phyloP scores from a whole-genome alignment of 2,888 invertebrate species.

The Acanthococcus lagerstroemiae region DNA sequence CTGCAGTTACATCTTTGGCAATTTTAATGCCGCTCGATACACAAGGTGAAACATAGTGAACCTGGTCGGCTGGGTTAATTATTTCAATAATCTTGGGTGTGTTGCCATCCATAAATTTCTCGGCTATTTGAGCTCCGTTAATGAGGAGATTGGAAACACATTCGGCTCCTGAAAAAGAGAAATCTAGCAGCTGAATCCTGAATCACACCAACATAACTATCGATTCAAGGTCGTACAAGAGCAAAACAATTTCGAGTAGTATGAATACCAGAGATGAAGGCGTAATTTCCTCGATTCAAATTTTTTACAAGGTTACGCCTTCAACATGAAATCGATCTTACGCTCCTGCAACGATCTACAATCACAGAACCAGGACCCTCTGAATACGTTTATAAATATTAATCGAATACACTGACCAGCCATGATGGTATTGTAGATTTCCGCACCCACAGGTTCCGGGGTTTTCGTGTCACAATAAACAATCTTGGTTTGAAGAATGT shows the following conservation, averaged over 20 bases:
- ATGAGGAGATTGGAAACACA: constrained; percentile 56
- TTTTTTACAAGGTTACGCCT: no score
- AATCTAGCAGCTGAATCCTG: no score
- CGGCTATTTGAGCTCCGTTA: constrained; percentile 56
- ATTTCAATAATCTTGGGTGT: constrained; percentile 53
- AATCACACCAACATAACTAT: no score
- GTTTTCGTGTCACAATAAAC: constrained; percentile 11
- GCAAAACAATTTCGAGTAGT: no score
- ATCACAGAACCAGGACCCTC: no score
- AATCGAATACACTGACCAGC: constrained; percentile 3
- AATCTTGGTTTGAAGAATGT: constrained; percentile 21
- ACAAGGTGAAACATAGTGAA: constrained; percentile 47
- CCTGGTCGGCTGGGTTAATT: constrained; percentile 44
- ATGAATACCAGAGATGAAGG: no score
- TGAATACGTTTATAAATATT: no score
- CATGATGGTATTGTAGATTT: constrained; percentile 7
- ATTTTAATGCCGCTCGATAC: constrained; percentile 51
- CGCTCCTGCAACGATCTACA: no score
- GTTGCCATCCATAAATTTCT: constrained; percentile 49
- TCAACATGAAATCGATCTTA: no score
- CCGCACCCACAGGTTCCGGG: neutral
- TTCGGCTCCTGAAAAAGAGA: constrained; percentile 50
- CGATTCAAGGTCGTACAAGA: no score
- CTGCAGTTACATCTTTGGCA: constrained; percentile 56
- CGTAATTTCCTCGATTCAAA: no score